A percentile compares a stretch with the other conserved stretches of the same genome.
Evolutionary conservation across 2,113 vertebrate genomes (phyloP).

Genomic region (Neofelis nebulosa): DNA sequence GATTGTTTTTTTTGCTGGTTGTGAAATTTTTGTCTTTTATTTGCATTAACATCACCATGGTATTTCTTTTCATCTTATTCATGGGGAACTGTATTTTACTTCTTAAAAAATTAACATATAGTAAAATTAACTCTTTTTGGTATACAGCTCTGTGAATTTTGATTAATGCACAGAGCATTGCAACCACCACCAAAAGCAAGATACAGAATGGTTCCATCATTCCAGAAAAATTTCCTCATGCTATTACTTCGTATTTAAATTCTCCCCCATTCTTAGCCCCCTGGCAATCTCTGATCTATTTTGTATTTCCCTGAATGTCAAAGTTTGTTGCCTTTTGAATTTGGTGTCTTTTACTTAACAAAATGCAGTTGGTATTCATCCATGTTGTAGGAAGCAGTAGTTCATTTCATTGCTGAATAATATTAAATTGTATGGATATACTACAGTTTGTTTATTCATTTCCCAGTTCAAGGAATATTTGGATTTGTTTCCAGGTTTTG

Average conservation of each 20-base stretch:
- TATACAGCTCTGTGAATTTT: not conserved
- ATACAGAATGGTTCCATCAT: not conserved
- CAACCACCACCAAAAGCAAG: not conserved
- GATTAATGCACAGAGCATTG: not conserved
- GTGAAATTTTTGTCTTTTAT: not conserved
- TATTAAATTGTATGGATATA: not conserved
- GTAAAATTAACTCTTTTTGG: not conserved
- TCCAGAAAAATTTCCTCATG: not conserved
- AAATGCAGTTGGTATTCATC: not conserved
- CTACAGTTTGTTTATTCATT: not conserved
- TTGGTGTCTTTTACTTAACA: not conserved
- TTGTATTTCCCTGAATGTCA: not conserved
- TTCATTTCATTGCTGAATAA: not conserved
- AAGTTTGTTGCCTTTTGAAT: not conserved
- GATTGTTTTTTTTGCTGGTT: not conserved
- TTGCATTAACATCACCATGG: not conserved
- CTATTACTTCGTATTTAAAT: not conserved
- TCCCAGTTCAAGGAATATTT: not conserved
- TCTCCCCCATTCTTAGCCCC: not conserved
- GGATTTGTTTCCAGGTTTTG: not conserved
- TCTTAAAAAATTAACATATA: not conserved
- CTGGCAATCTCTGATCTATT: not conserved
- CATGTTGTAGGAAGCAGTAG: not conserved
- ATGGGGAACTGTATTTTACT: not conserved
- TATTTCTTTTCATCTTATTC: not conserved